Evolutionary conservation across 2,888 invertebrate genomes (phyloP), one percentile per base, ranked within the genome.

Genomic region (Sabellastarte sp.): DNA sequence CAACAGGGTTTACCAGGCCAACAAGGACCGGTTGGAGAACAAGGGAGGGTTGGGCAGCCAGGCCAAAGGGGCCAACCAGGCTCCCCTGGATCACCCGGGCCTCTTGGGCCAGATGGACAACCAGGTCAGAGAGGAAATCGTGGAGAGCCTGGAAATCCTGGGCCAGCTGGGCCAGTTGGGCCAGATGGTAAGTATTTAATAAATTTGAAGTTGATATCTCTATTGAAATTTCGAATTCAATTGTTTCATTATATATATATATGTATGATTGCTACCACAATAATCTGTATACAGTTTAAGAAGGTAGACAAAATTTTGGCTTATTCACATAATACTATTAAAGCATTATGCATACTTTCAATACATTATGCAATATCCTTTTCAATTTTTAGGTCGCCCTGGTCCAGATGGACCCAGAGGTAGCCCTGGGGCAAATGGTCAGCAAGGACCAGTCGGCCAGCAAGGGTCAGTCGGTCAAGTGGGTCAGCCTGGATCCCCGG

Each of bases 31-130:
- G 63, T 53, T 31, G 69, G 69, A 56, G n/a, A 53, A 30, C 69
- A 72, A 59, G 82, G 82, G 31, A 28, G 30, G 15, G 55, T 52
- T 24, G 64, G 61, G 26, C 26, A 32, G n/a, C 24, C 62, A 41
- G 67, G 67, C n/a, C 32, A 1, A 15, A 59, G 20, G 41, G 64
- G 67, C 24, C 53, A 30, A 31, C 60, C 29, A 24, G 69, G 69
- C 30, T 26, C 32, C n/a, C n/a, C 63, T 26, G 65, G 65, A 4
- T 5, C 4, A 24, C 57, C 32, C 32, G 64, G 64, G 28, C 32
- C 32, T 26, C 41, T 51, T 57, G 64, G 64, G 28, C 58, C 32
- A 32, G 30, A 5, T n/a, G 58, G 58, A 24, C 10, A 3, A 29
- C 3, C 31, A 50, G 63, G 63, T 4, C 28, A 29, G 4, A 24